These are phyloP conservation scores for Dexiosoma caninum DNA, from an alignment of 2,888 invertebrate genomes.

Conservation along the genomic window DNA sequence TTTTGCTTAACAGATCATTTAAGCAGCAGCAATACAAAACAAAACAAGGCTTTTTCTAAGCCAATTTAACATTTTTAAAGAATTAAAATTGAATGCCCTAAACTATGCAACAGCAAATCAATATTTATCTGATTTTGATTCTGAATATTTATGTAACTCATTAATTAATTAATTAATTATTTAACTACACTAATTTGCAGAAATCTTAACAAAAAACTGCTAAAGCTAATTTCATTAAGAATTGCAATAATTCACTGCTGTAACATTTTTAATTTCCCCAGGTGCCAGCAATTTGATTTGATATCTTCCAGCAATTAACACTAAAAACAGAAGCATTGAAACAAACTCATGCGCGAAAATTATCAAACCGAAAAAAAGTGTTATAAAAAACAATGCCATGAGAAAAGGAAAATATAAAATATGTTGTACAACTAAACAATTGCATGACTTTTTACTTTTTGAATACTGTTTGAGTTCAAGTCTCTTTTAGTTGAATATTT, in stretches of 20 bases:
- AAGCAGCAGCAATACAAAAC: neutral
- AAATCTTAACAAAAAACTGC: too few relatives aligned
- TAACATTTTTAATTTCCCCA: too few relatives aligned
- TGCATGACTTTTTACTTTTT: neutral
- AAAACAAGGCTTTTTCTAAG: neutral
- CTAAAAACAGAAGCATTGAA: neutral
- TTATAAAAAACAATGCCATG: slow-evolving; percentile 54
- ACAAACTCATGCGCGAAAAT: neutral
- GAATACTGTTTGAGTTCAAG: neutral
- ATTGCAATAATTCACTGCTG: neutral
- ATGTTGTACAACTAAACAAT: neutral
- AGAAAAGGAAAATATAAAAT: slow-evolving; percentile 20
- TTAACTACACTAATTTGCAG: too few relatives aligned
- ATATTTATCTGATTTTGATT: too few relatives aligned
- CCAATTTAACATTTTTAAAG: neutral
- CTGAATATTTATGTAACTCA: too few relatives aligned
- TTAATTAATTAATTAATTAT: too few relatives aligned
- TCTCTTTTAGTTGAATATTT: too few relatives aligned
- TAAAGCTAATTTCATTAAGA: too few relatives aligned
- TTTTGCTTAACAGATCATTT: neutral
- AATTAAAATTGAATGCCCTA: neutral
- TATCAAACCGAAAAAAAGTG: neutral
- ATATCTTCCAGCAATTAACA: slow-evolving; percentile 14
- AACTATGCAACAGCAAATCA: neutral
- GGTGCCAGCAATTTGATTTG: neutral